These are phyloP conservation scores for Triplophysa bombifrons DNA, from an alignment of 2,797 vertebrate species.

Conservation along the genomic window DNA sequence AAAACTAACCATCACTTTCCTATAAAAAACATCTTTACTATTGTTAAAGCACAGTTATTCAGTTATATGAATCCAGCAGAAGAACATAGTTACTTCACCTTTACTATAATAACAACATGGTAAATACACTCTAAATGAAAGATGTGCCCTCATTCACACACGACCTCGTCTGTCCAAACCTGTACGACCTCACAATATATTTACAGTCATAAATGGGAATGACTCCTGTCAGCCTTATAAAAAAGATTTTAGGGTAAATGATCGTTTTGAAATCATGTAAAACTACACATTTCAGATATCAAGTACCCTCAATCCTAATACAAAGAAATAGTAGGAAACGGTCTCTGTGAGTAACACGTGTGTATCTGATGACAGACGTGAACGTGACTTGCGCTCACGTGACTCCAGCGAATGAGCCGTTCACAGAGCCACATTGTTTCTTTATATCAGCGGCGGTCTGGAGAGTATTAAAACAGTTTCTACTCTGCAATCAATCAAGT, in stretches of 20 bases:
- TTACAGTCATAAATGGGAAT: no score
- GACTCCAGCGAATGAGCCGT: slow-evolving; percentile 26
- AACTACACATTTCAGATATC: no score
- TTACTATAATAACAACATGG: no score
- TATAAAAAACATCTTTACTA: no score
- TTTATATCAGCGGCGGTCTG: slow-evolving; percentile 37
- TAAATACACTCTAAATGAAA: no score
- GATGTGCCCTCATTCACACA: no score
- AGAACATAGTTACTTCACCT: no score
- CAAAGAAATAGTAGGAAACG: neutral
- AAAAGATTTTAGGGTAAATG: neutral
- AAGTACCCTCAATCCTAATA: neutral
- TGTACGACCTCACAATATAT: no score
- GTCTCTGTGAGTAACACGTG: neutral
- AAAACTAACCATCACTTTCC: no score
- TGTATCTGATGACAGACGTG: neutral
- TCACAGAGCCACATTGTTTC: slow-evolving; percentile 53
- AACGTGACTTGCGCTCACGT: slow-evolving; percentile 1
- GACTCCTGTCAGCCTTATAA: neutral
- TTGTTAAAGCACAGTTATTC: no score
- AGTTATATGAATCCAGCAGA: no score
- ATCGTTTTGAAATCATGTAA: neutral
- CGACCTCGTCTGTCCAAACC: no score
- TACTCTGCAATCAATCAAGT: slow-evolving; percentile 55
- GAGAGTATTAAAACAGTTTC: slow-evolving; percentile 54